Percentiles rank a stretch among this genome's conserved stretches.
phyloP scores from a whole-genome alignment of 1,140 invertebrate species.

The Trinorchestia longiramus region DNA sequence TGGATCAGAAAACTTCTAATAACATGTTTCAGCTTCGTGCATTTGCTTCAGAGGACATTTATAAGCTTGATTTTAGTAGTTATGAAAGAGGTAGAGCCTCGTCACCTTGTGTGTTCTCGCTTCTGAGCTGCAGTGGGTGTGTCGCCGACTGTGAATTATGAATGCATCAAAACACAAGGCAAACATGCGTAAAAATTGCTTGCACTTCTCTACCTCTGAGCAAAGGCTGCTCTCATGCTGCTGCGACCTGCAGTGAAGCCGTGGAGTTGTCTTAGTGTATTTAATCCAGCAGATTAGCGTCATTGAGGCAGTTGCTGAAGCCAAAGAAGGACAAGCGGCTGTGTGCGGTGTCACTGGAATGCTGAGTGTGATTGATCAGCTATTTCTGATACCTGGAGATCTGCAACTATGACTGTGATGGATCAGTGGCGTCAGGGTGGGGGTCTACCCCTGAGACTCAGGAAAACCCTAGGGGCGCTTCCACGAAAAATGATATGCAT shows the following conservation, averaged over 20 bases:
- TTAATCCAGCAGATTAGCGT: background rate
- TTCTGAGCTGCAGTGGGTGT: background rate
- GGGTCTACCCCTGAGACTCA: background rate
- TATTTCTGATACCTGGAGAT: too few species aligned
- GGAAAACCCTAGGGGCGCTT: background rate
- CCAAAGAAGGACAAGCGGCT: background rate
- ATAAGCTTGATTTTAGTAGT: background rate
- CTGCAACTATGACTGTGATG: background rate
- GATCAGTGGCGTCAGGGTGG: background rate
- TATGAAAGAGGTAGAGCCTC: too few species aligned
- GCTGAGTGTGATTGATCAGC: background rate
- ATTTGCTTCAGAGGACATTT: background rate
- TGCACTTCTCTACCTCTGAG: background rate
- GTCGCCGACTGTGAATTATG: background rate
- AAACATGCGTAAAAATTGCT: background rate
- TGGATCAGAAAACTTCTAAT: too few species aligned
- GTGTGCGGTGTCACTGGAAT: background rate
- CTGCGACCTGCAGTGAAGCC: background rate
- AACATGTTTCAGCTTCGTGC: too few species aligned
- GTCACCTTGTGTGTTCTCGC: background rate
- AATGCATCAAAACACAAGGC: background rate
- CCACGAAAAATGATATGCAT: background rate
- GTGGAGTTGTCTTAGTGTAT: background rate
- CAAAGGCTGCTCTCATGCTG: background rate
- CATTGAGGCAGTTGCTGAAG: background rate